Percentiles rank a stretch among this genome's conserved stretches.
Evolutionary conservation across 2,797 vertebrate genomes (phyloP).

Genomic region (Ceryle rudis): DNA sequence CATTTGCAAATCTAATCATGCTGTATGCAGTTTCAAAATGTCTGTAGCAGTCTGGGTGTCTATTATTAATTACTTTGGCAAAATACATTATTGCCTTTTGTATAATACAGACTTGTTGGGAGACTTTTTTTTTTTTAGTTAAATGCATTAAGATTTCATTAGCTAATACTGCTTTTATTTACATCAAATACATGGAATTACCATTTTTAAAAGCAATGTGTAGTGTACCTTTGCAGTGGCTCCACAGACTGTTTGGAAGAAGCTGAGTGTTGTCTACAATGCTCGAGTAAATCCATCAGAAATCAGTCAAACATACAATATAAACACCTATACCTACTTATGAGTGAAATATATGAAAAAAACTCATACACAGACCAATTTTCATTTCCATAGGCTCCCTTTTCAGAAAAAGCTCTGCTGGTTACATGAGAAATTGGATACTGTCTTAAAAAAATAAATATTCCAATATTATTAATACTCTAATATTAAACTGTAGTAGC

Average conservation of each 20-base stretch:
- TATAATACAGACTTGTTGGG: neutral
- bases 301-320: neutral
- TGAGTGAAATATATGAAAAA: neutral
- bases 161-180: neutral
- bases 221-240: neutral
- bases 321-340: neutral
- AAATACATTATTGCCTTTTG: neutral
- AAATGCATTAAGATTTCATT: neutral
- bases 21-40: neutral
- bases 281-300: neutral
- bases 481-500: neutral
- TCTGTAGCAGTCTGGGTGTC: neutral
- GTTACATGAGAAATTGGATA: neutral
- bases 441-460: neutral
- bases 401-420: neutral
- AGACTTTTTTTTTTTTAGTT: neutral
- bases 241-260: neutral
- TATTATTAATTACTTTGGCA: neutral
- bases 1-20: slow-evolving; percentile 50
- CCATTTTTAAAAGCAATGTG: neutral
- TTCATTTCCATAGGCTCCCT: neutral
- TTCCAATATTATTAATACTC: neutral
- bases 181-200: neutral
- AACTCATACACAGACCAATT: neutral
- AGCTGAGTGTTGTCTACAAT: neutral